A percentile compares a stretch with the other conserved stretches of the same genome.
Conservation (phyloP, 2,113 vertebrate genomes). For the Sylvicapra grimmia region DNA sequence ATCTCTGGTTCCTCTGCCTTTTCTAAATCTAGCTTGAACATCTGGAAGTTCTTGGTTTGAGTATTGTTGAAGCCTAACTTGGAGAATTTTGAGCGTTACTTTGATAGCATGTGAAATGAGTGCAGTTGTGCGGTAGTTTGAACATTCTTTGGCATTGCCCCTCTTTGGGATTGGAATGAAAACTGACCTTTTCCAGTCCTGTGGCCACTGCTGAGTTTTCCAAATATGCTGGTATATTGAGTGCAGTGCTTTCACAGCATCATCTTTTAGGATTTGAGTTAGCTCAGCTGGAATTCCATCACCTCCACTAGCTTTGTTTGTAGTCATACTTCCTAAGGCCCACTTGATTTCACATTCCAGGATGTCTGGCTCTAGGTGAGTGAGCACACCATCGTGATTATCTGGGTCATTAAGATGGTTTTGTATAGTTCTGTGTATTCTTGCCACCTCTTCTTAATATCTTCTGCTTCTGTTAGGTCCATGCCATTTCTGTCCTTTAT, state of each 20-base stretch:
- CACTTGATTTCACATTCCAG: not conserved
- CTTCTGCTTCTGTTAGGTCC: not conserved
- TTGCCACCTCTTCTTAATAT: not conserved
- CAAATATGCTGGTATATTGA: not conserved
- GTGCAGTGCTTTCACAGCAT: not conserved
- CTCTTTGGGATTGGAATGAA: not conserved
- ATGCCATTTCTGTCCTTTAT: not conserved
- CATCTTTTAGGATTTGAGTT: not conserved
- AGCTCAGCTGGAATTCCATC: not conserved
- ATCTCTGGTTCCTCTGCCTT: not conserved
- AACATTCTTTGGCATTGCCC: not conserved
- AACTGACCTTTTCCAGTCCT: not conserved
- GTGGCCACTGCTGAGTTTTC: not conserved
- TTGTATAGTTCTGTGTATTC: not conserved
- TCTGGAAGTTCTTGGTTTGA: not conserved
- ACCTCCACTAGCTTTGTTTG: not conserved
- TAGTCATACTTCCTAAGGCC: not conserved
- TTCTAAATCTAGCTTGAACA: not conserved
- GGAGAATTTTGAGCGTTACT: not conserved
- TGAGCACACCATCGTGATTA: not conserved
- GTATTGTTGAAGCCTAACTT: not conserved
- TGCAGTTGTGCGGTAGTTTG: fast-evolving
- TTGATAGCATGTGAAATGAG: not conserved
- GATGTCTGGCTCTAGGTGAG: not conserved
- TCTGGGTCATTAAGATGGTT: not conserved